These are phyloP conservation scores for Mesodorylaimus sp. DNA, from an alignment of 2,888 invertebrate genomes.

Conservation along the genomic window DNA sequence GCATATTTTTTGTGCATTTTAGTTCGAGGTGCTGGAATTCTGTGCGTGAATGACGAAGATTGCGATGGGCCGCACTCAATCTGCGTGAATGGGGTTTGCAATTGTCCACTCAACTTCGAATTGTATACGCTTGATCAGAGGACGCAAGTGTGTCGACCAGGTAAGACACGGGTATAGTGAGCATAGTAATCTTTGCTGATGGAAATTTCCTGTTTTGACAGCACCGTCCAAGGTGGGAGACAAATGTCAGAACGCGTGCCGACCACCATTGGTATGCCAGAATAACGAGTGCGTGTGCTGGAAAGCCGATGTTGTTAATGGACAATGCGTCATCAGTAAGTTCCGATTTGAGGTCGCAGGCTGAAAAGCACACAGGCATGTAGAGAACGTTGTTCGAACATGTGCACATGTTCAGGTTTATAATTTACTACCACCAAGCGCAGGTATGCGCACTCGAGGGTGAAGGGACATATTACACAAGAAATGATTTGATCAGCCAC, in stretches of 20 bases:
- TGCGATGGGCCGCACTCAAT: constrained; percentile 29
- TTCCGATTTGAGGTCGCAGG: too few species aligned
- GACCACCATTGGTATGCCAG: constrained; percentile 26
- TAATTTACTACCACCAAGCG: too few species aligned
- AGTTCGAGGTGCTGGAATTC: too few species aligned
- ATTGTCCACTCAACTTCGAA: constrained; percentile 29
- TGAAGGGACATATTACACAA: too few species aligned
- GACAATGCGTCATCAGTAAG: constrained; percentile 1
- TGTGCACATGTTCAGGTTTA: too few species aligned
- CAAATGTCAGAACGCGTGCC: constrained; percentile 26
- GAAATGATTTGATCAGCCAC: too few species aligned
- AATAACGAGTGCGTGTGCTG: constrained; percentile 29
- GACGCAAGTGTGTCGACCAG: constrained; percentile 23
- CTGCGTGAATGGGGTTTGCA: constrained; percentile 22
- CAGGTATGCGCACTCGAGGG: too few species aligned
- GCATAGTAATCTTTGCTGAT: neutral
- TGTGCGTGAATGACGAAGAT: constrained; percentile 28
- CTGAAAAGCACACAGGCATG: too few species aligned
- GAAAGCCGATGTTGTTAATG: constrained; percentile 13
- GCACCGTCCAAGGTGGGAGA: constrained; percentile 27
- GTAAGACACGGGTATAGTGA: constrained; percentile 14
- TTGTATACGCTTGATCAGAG: constrained; percentile 23
- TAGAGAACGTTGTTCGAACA: too few species aligned
- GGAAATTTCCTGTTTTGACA: constrained; percentile 13
- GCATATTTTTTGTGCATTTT: too few species aligned